phyloP scores from a whole-genome alignment of 2,113 vertebrate species.

The Mustela nigripes region DNA sequence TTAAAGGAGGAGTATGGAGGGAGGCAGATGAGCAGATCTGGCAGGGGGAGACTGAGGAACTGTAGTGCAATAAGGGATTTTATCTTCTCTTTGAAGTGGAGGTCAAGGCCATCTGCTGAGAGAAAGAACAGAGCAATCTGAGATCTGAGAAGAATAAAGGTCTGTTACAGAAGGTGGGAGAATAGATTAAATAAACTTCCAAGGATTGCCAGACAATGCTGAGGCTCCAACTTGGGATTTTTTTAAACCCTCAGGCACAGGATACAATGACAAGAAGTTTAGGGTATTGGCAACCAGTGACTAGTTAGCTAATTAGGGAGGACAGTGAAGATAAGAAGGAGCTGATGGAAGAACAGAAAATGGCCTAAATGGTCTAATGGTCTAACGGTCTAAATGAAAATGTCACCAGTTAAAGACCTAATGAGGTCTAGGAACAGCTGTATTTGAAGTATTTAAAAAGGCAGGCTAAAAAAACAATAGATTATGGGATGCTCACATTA shows the following conservation, averaged over 20 bases:
- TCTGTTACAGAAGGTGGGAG: not conserved
- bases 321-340: not conserved
- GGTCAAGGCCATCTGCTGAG: not conserved
- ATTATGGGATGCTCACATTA: not conserved
- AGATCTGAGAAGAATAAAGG: not conserved
- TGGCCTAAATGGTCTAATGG: not conserved
- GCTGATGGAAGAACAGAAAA: not conserved
- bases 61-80: not conserved
- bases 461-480: not conserved
- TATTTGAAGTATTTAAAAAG: not conserved
- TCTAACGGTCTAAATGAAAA: not conserved
- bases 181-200: not conserved
- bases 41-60: not conserved
- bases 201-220: not conserved
- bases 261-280: not conserved
- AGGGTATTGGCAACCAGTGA: not conserved
- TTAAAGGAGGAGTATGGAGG: not conserved
- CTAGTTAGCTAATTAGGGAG: not conserved
- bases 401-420: not conserved
- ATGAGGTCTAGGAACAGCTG: not conserved
- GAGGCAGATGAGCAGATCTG: not conserved
- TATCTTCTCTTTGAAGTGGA: not conserved
- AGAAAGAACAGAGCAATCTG: not conserved
- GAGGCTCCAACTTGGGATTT: not conserved
- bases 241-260: not conserved